Evolutionary conservation across 1,140 invertebrate genomes (phyloP).

Genomic region (Nasonia giraulti): DNA sequence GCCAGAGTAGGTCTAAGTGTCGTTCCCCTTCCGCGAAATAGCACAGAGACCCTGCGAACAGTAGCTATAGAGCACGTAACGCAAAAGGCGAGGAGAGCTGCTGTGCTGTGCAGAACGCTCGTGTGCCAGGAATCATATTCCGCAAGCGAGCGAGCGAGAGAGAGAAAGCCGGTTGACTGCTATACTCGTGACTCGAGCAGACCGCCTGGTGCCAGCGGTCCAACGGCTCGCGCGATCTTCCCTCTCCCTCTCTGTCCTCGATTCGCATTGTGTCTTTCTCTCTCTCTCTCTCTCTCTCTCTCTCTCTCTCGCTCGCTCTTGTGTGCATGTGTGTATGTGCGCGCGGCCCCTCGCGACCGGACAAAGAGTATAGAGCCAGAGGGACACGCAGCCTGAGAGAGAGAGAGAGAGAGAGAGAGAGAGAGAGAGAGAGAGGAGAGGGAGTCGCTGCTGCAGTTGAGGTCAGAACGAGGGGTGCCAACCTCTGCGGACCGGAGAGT

Average conservation of each 20-base stretch:
- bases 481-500: constrained; percentile 53
- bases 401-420: not conserved
- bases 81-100: constrained; percentile 31
- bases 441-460: constrained; percentile 29
- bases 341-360: not conserved
- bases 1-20: constrained; percentile 9
- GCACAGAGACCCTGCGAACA: constrained; percentile 6
- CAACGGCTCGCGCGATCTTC: constrained; percentile 48
- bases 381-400: not conserved
- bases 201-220: constrained; percentile 70
- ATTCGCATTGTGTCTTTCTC: constrained; percentile 28
- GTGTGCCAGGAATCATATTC: constrained; percentile 45
- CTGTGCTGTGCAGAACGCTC: not conserved
- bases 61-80: not conserved
- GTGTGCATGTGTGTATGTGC: not conserved
- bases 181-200: constrained; percentile 63
- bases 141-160: not conserved
- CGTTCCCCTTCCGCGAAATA: constrained; percentile 45
- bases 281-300: constrained; percentile 10
- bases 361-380: not conserved
- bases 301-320: not conserved
- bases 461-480: constrained; percentile 60
- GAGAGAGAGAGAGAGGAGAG: not conserved
- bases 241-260: constrained; percentile 29
- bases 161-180: constrained; percentile 51